phyloP scores from a whole-genome alignment of 1,140 invertebrate genomes.

The Anoplolepis gracilipes region DNA sequence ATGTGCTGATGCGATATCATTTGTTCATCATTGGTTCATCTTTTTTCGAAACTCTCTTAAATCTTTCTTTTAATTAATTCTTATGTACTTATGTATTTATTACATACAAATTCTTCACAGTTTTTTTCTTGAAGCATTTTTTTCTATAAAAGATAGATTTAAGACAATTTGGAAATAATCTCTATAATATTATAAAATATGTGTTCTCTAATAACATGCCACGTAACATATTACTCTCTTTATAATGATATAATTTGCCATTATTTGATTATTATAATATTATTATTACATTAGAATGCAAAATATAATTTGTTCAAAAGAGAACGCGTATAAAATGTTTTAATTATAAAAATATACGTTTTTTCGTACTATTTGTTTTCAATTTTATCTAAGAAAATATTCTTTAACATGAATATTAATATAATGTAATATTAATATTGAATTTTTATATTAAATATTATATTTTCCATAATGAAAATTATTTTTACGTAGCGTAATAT shows the following conservation, averaged over 20 bases:
- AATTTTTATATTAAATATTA: too few relatives aligned
- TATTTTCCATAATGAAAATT: too few relatives aligned
- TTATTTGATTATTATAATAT: not conserved
- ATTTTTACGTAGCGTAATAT: too few relatives aligned
- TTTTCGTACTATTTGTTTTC: too few relatives aligned
- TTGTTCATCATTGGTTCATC: not conserved
- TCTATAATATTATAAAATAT: not conserved
- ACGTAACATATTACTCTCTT: not conserved
- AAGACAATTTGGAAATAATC: not conserved
- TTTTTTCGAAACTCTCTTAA: not conserved
- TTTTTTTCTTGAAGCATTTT: not conserved
- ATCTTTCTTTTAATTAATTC: not conserved
- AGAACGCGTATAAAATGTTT: too few relatives aligned
- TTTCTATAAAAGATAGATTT: not conserved
- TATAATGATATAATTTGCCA: not conserved
- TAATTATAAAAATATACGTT: too few relatives aligned
- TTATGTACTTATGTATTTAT: not conserved
- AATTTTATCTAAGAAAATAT: too few relatives aligned
- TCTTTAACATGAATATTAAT: too few relatives aligned
- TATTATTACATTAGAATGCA: not conserved
- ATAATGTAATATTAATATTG: too few relatives aligned
- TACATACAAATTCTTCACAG: not conserved
- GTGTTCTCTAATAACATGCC: not conserved
- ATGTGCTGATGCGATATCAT: not conserved
- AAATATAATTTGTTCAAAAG: not conserved